A percentile compares a stretch with the other conserved stretches of the same genome.
Evolutionary conservation across 92 coral and sea anemone species (phyloP).

Genomic region (Phenganax stokvisi): DNA sequence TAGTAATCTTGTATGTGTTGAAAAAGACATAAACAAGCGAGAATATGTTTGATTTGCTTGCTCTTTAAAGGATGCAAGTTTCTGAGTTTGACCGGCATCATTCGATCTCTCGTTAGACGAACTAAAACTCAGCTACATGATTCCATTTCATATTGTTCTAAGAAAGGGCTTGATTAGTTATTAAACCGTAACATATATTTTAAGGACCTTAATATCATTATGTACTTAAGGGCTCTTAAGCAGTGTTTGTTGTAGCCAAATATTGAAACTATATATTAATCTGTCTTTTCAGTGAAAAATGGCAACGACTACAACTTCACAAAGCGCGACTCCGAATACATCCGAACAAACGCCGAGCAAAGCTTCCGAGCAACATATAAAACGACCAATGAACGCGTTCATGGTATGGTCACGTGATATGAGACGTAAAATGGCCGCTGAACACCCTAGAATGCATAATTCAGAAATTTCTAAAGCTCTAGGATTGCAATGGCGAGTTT

Average conservation of each 20-base stretch:
- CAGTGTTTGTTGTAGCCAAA: background rate
- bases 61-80: too few species aligned
- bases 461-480: slow-evolving; percentile 94
- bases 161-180: too few species aligned
- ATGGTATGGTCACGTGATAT: slow-evolving; percentile 96
- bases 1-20: too few species aligned
- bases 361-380: slow-evolving; percentile 79
- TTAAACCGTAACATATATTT: too few species aligned
- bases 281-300: slow-evolving; percentile 55
- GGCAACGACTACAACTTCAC: slow-evolving; percentile 24
- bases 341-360: slow-evolving; percentile 56
- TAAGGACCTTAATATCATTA: background rate
- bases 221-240: background rate
- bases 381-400: slow-evolving; percentile 98
- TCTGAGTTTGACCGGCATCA: too few species aligned
- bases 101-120: too few species aligned
- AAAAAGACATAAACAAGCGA: too few species aligned
- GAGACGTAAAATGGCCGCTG: slow-evolving; percentile 74
- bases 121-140: too few species aligned
- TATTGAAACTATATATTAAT: slow-evolving; percentile 38
- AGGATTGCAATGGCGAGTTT: slow-evolving; percentile 75
- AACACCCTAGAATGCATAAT: slow-evolving; percentile 93
- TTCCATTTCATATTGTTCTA: too few species aligned
- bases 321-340: slow-evolving; percentile 36
- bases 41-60: too few species aligned